phyloP scores from a whole-genome alignment of 1,140 invertebrate genomes.

The Popillia japonica region DNA sequence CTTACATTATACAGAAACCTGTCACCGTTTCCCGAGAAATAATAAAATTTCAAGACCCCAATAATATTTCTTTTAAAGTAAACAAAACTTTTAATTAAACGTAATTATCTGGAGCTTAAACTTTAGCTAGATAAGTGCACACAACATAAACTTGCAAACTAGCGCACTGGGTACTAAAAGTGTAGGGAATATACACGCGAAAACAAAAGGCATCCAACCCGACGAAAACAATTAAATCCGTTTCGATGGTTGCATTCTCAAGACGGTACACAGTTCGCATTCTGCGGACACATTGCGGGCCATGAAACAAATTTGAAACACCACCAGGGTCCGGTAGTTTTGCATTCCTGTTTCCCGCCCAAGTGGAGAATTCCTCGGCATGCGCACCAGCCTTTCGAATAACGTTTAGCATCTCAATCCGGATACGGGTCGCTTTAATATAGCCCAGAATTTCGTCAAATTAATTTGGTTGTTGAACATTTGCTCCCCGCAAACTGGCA shows the following conservation, averaged over 20 bases:
- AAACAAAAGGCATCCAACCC: slow-evolving; percentile 19
- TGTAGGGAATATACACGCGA: too few relatives aligned
- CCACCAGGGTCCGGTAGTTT: slow-evolving; percentile 1
- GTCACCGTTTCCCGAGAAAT: too few relatives aligned
- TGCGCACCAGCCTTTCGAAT: not conserved
- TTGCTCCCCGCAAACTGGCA: not conserved
- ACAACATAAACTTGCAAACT: too few relatives aligned
- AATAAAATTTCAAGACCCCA: too few relatives aligned
- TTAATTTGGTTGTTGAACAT: slow-evolving; percentile 13
- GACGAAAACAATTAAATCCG: slow-evolving; percentile 23
- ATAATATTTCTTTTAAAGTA: too few relatives aligned
- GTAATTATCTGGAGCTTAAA: too few relatives aligned
- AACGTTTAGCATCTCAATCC: slow-evolving; percentile 26
- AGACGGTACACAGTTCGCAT: slow-evolving; percentile 22
- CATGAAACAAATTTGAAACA: slow-evolving; percentile 19
- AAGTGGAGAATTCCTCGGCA: slow-evolving; percentile 14
- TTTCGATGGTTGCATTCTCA: slow-evolving; percentile 23
- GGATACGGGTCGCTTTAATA: not conserved
- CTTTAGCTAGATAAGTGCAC: too few relatives aligned
- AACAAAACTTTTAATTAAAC: too few relatives aligned
- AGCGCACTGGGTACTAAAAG: too few relatives aligned
- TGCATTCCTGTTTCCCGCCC: slow-evolving; percentile 1
- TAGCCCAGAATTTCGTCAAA: slow-evolving; percentile 29
- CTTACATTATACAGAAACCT: too few relatives aligned
- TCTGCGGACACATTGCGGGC: slow-evolving; percentile 20